A percentile compares a stretch with the other conserved stretches of the same genome.
Conservation (phyloP, 2,888 invertebrate species). For the Drosophila austrosaltans region DNA sequence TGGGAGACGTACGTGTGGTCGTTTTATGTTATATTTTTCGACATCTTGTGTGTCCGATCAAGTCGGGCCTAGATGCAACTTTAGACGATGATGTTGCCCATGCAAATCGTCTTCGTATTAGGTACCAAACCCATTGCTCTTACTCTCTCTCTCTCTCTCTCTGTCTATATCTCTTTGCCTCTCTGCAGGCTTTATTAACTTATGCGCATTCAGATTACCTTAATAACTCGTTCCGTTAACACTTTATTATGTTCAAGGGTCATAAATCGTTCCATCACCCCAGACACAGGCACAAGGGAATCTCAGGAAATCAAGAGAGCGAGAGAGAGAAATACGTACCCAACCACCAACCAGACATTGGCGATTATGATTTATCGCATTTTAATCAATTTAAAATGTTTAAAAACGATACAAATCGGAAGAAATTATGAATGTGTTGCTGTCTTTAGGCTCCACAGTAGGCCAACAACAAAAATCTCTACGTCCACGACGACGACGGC, state of each 20-base stretch:
- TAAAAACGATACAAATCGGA: slow-evolving; percentile 78
- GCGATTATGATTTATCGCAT: slow-evolving; percentile 83
- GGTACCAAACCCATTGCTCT: slow-evolving; percentile 6
- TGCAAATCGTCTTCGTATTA: slow-evolving; percentile 58
- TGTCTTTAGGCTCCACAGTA: slow-evolving; percentile 80
- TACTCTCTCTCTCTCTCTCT: neutral
- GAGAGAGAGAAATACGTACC: neutral
- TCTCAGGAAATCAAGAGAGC: slow-evolving; percentile 17
- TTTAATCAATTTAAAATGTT: slow-evolving; percentile 83
- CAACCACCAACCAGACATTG: slow-evolving; percentile 44
- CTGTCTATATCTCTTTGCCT: neutral
- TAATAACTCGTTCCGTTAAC: slow-evolving; percentile 82
- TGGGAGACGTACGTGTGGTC: slow-evolving; percentile 84
- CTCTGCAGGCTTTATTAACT: slow-evolving; percentile 67
- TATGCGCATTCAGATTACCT: slow-evolving; percentile 79
- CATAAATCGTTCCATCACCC: slow-evolving; percentile 80
- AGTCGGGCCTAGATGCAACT: slow-evolving; percentile 59
- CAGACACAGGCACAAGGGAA: slow-evolving; percentile 45
- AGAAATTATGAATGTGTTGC: slow-evolving; percentile 78
- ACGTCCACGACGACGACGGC: slow-evolving; percentile 40
- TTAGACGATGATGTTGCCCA: slow-evolving; percentile 57
- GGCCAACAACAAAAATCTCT: slow-evolving; percentile 66
- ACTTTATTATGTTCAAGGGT: slow-evolving; percentile 79
- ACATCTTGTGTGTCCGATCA: slow-evolving; percentile 68
- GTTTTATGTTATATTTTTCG: slow-evolving; percentile 78